A percentile compares a stretch with the other conserved stretches of the same genome.
These are phyloP conservation scores for Drosophila paramelanica DNA, from an alignment of 2,888 invertebrate species.

Conservation along the genomic window DNA sequence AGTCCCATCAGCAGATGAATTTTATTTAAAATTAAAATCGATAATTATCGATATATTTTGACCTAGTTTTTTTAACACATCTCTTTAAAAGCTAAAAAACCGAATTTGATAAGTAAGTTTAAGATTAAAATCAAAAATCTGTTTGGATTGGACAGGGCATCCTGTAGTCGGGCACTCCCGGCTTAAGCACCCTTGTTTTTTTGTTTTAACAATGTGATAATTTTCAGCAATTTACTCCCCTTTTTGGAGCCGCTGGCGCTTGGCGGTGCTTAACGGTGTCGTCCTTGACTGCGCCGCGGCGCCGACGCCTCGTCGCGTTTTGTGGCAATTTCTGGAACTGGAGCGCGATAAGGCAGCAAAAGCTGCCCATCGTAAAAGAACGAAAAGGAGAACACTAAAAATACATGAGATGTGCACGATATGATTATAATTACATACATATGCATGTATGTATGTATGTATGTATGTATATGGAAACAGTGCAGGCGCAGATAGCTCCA, in stretches of 20 bases:
- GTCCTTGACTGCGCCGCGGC: slow-evolving; percentile 62
- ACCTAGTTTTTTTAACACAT: too few relatives aligned
- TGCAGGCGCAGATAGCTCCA: slow-evolving; percentile 30
- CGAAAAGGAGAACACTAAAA: neutral
- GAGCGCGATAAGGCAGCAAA: slow-evolving; percentile 49
- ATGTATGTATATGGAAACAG: slow-evolving; percentile 44
- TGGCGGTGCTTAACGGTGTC: slow-evolving; percentile 61
- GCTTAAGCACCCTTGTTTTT: neutral
- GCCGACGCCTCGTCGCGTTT: slow-evolving; percentile 30
- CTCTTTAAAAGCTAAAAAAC: too few relatives aligned
- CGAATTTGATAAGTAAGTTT: too few relatives aligned
- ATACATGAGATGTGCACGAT: slow-evolving; percentile 56
- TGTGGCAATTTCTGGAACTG: slow-evolving; percentile 49
- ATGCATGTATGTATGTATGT: too few relatives aligned
- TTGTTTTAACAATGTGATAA: slow-evolving; percentile 75
- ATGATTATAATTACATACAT: slow-evolving; percentile 65
- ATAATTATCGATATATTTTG: too few relatives aligned
- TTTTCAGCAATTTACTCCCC: slow-evolving; percentile 75
- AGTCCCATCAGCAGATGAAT: too few relatives aligned
- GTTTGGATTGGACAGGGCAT: too few relatives aligned
- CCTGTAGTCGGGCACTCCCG: too few relatives aligned
- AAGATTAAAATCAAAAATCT: too few relatives aligned
- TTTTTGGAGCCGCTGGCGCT: slow-evolving; percentile 37
- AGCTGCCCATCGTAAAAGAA: slow-evolving; percentile 48
- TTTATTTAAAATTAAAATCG: too few relatives aligned